A percentile compares a stretch with the other conserved stretches of the same genome.
These are phyloP conservation scores for Drosophila elegans DNA, from an alignment of 1,140 invertebrate genomes.

Conservation along the genomic window DNA sequence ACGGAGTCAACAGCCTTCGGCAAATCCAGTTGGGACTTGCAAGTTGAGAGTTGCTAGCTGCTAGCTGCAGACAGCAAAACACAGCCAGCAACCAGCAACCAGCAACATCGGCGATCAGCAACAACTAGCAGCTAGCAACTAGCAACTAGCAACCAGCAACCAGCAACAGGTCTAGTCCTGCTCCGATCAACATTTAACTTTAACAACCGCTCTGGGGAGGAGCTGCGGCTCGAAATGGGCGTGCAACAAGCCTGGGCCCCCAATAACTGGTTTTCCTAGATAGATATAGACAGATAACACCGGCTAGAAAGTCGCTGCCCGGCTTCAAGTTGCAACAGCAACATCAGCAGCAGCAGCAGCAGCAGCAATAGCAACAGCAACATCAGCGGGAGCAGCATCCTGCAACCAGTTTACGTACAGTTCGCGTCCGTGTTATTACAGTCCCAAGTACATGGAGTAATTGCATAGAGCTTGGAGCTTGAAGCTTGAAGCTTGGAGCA, in stretches of 20 bases:
- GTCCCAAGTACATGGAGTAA: conserved; percentile 79
- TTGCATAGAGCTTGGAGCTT: conserved; percentile 67
- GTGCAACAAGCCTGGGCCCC: conserved; percentile 75
- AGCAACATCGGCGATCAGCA: conserved; percentile 34
- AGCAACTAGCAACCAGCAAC: conserved; percentile 34
- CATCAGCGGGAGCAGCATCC: conserved; percentile 38
- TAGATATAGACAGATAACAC: conserved; percentile 74
- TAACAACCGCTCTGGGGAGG: conserved; percentile 17
- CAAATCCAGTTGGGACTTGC: conserved; percentile 43
- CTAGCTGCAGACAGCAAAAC: conserved; percentile 34
- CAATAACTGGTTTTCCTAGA: conserved; percentile 79
- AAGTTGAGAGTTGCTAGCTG: conserved; percentile 23
- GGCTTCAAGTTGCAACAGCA: conserved; percentile 29
- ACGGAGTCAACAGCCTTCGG: conserved; percentile 73
- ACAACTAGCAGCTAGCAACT: conserved; percentile 1
- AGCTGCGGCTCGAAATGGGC: conserved; percentile 52
- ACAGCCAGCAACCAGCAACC: neutral
- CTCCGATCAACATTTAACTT: conserved; percentile 61
- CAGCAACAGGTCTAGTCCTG: conserved; percentile 73
- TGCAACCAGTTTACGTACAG: conserved; percentile 81
- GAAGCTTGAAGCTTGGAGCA: conserved; percentile 64
- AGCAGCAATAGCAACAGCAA: conserved; percentile 38
- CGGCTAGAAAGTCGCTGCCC: conserved; percentile 52
- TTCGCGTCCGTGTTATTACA: conserved; percentile 78
- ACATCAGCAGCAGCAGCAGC: conserved; percentile 38